phyloP scores from a whole-genome alignment of 2,113 vertebrate genomes.

The Neolamprologus toae region DNA sequence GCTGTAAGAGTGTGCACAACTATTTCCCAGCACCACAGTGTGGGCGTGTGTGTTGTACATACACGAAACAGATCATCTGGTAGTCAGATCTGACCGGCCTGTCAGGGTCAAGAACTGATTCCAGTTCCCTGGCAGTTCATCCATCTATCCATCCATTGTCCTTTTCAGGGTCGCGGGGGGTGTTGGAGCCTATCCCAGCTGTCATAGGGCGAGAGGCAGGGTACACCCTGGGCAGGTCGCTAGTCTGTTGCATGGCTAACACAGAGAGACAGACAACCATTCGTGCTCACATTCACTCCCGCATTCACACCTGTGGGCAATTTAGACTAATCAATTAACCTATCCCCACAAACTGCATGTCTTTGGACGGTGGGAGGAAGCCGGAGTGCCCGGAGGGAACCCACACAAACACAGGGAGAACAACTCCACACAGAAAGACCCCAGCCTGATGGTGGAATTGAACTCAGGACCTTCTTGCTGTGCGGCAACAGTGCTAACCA shows the following conservation, averaged over 20 bases:
- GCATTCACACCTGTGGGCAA: not conserved
- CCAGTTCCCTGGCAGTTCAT: not conserved
- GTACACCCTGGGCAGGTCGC: not conserved
- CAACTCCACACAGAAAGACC: not conserved
- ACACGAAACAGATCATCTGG: not conserved
- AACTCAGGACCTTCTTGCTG: not conserved
- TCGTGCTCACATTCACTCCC: not conserved
- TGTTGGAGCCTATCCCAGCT: not conserved
- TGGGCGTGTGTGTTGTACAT: fast-evolving
- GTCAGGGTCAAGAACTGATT: not conserved
- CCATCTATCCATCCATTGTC: not conserved
- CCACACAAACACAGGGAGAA: not conserved
- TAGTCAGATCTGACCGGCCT: not conserved
- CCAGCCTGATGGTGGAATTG: not conserved
- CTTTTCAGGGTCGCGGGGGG: not conserved
- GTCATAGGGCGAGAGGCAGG: not conserved
- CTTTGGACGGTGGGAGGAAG: not conserved
- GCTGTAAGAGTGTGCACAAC: not conserved
- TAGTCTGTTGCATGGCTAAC: not conserved
- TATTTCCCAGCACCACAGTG: not conserved
- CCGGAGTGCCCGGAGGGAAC: not conserved
- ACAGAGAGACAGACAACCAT: not conserved
- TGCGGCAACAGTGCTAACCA: not conserved
- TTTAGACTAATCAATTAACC: not conserved
- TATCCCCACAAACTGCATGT: not conserved